phyloP scores from a whole-genome alignment of 2,113 vertebrate genomes.

The Brienomyrus brachyistius region DNA sequence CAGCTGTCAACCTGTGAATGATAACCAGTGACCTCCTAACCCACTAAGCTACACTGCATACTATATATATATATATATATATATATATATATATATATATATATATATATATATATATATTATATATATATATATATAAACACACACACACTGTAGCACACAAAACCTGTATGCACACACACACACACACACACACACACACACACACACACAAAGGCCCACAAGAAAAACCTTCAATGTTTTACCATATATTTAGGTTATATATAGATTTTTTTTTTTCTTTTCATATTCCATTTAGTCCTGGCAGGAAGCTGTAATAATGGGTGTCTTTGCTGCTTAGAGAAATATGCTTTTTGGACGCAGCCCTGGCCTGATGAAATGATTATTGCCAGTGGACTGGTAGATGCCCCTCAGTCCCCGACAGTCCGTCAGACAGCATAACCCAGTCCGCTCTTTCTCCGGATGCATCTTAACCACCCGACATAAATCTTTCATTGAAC shows the following conservation, averaged over 20 bases:
- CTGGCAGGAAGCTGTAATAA: neutral
- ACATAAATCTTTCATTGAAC: constrained; percentile 47
- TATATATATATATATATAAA: too few relatives aligned
- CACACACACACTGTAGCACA: too few relatives aligned
- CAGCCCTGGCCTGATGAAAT: neutral
- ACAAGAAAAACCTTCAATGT: too few relatives aligned
- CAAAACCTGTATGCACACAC: too few relatives aligned
- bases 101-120: too few relatives aligned
- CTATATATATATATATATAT: too few relatives aligned
- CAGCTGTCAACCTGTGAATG: neutral
- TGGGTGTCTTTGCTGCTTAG: neutral
- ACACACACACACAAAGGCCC: too few relatives aligned
- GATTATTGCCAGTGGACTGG: neutral
- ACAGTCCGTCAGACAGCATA: constrained; percentile 37
- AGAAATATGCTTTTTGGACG: neutral
- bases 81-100: too few relatives aligned
- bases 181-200: too few relatives aligned
- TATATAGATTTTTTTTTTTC: too few relatives aligned
- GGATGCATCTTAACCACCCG: constrained; percentile 45
- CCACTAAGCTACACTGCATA: neutral
- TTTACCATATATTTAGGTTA: too few relatives aligned
- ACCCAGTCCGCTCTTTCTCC: constrained; percentile 25
- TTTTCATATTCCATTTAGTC: neutral
- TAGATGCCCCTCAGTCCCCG: neutral
- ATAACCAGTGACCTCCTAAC: neutral